phyloP scores from a whole-genome alignment of 2,888 invertebrate genomes.

The Coelinius sp. region DNA sequence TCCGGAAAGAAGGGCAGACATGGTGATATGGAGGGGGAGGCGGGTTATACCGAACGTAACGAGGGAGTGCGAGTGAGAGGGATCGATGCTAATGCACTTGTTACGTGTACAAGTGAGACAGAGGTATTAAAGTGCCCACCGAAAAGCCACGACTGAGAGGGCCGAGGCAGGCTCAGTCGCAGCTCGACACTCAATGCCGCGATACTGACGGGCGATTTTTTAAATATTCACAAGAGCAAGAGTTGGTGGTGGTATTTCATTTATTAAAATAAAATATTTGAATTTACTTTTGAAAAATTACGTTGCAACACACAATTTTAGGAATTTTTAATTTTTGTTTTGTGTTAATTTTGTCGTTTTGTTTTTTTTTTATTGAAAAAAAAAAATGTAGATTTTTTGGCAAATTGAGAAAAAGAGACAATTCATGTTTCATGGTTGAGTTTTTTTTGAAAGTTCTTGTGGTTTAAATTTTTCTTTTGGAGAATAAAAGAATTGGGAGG shows the following conservation, averaged over 20 bases:
- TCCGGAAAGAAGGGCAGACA: conserved; percentile 40
- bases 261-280: background rate
- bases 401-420: too few species aligned
- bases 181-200: conserved; percentile 50
- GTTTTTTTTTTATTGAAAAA: background rate
- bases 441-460: background rate
- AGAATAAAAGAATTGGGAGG: background rate
- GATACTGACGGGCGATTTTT: conserved; percentile 43
- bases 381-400: too few species aligned
- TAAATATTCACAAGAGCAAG: conserved; percentile 36
- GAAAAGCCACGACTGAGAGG: conserved; percentile 24
- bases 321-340: background rate
- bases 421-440: background rate
- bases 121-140: conserved; percentile 1
- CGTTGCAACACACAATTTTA: background rate
- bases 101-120: background rate
- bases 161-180: conserved; percentile 42
- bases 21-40: conserved; percentile 15
- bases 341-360: background rate
- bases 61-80: background rate
- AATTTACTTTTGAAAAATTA: background rate
- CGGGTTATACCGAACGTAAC: background rate
- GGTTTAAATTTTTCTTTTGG: background rate
- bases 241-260: conserved; percentile 12
- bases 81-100: background rate